Evolutionary conservation across 2,113 vertebrate genomes (phyloP), one percentile per base, ranked within the genome.

Genomic region (Sturnira hondurensis): DNA sequence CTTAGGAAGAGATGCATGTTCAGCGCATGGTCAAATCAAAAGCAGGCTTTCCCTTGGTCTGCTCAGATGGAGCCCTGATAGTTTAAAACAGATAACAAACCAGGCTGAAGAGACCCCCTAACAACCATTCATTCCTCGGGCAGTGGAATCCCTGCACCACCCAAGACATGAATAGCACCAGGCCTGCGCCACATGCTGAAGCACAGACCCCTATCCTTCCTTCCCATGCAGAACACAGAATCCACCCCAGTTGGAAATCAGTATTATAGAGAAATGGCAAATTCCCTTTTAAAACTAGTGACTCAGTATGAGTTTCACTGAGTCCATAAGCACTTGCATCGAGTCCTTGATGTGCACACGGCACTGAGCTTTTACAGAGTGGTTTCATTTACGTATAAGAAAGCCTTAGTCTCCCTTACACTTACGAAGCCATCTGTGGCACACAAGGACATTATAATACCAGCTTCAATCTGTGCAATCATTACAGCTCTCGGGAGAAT

Each of bases 41-140:
- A 96, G 73, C 97, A 97, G 96, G 81, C 92, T 97, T 96, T 94
- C 96, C 73, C 67, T 45, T 89, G 68, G 95, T 88, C 74, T 2
- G n/a, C 83, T 93, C 82, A 47, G 31, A 96, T 80, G 91, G 54
- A 94, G 82, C 73, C 81, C 85, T 86, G 61, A 65, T 56, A 65
- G 74, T 82, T 92, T 94, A 43, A 91, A 95, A 50, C 81, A 90
- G 96, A 94, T 96, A 92, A 96, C 26, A 78, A 95, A 45, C n/a
- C 86, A 95, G 78, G 56, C 92, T 74, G 31, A 93, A 96, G 90
- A 81, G 86, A 33, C 63, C 68, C 78, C 58, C 77, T 38, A 38
- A 80, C 52, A 43, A 15, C 43, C 26, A 15, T 78, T 91, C 80
- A 36, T 54, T 89, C 63, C 81, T 52, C 83, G 54, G 68, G 36